These are phyloP conservation scores for Dolichoris vasculosae DNA, from an alignment of 1,140 invertebrate genomes.

Conservation along the genomic window DNA sequence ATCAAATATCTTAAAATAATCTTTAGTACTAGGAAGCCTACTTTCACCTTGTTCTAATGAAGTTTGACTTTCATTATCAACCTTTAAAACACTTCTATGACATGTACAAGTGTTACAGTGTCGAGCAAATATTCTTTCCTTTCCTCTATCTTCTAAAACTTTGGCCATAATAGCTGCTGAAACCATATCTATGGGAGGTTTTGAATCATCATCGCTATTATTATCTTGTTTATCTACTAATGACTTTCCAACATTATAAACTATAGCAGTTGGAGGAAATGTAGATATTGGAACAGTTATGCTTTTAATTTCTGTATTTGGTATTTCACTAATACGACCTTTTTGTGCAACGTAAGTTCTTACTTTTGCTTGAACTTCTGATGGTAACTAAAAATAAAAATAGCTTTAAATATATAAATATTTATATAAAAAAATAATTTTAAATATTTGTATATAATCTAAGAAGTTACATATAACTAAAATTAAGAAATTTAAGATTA, in stretches of 20 bases:
- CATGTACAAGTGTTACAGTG: constrained; percentile 89
- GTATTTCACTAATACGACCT: constrained; percentile 73
- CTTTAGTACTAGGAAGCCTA: not conserved
- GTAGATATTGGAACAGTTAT: constrained; percentile 89
- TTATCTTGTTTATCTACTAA: constrained; percentile 65
- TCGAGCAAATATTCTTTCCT: constrained; percentile 80
- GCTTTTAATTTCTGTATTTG: constrained; percentile 78
- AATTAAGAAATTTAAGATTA: not conserved
- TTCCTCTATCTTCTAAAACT: constrained; percentile 90
- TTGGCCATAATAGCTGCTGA: constrained; percentile 95
- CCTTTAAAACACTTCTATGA: constrained; percentile 69
- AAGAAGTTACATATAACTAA: too few species aligned
- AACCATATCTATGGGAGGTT: constrained; percentile 82
- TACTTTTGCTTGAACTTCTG: constrained; percentile 92
- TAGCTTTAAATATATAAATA: not conserved
- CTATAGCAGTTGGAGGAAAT: constrained; percentile 91
- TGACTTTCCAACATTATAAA: constrained; percentile 82
- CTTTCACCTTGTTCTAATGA: constrained; percentile 11
- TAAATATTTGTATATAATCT: too few species aligned
- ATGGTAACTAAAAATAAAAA: constrained; percentile 82
- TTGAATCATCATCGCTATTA: constrained; percentile 75
- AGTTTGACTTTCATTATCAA: constrained; percentile 68
- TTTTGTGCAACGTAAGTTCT: constrained; percentile 83
- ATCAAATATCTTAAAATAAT: constrained; percentile 38
- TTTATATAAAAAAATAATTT: not conserved